Conservation (phyloP, 2,797 vertebrate species). For the Triplophysa yarkandensis region DNA sequence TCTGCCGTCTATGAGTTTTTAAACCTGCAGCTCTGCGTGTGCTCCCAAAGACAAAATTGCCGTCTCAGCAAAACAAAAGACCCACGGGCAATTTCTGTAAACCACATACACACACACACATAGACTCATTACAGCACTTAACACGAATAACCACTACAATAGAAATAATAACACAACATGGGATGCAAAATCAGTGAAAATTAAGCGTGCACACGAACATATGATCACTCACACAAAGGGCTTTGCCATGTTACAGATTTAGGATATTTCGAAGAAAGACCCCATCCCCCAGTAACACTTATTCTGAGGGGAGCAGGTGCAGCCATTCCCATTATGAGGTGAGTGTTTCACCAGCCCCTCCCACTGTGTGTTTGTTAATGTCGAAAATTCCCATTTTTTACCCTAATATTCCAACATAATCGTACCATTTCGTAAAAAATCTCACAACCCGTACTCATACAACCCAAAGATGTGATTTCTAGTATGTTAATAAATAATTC, state of each 20-base stretch:
- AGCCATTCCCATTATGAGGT: slow-evolving; percentile 21
- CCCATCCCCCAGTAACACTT: slow-evolving; percentile 15
- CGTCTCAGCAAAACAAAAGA: slow-evolving; percentile 50
- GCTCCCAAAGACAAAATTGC: slow-evolving; percentile 46
- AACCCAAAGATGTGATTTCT: too few species aligned
- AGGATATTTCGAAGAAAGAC: slow-evolving; percentile 6
- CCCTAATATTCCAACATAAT: slow-evolving; percentile 8
- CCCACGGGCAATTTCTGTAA: slow-evolving; percentile 16
- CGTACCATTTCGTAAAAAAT: neutral
- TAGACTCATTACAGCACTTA: too few species aligned
- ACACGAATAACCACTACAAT: neutral
- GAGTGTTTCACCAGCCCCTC: slow-evolving; percentile 36
- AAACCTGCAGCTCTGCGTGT: slow-evolving; percentile 45
- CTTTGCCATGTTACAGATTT: slow-evolving; percentile 8
- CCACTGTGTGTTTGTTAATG: slow-evolving; percentile 29
- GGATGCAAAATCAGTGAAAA: neutral
- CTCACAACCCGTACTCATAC: neutral
- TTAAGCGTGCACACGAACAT: neutral
- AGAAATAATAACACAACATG: neutral
- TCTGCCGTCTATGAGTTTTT: slow-evolving; percentile 47
- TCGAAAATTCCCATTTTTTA: slow-evolving; percentile 20
- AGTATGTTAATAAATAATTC: too few species aligned
- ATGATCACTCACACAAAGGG: slow-evolving; percentile 12
- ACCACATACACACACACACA: slow-evolving; percentile 30
- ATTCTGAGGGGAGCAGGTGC: slow-evolving; percentile 38